Evolutionary conservation across 2,113 vertebrate species (phyloP), one percentile per base, ranked within the genome.

Genomic region (Apistogramma diplotaenia): DNA sequence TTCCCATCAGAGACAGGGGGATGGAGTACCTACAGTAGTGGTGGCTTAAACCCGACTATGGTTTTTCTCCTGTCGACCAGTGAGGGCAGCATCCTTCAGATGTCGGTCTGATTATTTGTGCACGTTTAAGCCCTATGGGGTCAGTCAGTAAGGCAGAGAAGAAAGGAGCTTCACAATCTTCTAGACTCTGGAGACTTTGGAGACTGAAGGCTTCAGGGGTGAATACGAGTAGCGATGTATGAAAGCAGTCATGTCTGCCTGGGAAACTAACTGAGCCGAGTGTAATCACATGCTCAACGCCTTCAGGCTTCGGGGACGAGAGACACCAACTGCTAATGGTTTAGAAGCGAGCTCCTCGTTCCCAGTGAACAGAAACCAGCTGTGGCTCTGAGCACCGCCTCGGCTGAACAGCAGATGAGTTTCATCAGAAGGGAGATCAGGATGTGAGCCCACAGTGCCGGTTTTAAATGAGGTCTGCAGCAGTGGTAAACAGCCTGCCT

Each of bases 381-480:
- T 43, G 61, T 43, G 23, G 40, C n/a, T 62, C 15, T 65, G 60
- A 65, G 37, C 37, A 21, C 25, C 25, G 40, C 61, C 35, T 43
- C 3, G 2, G 61, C 37, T 65, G 13, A 65, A 65, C 61, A 65
- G 43, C 53, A 11, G 62, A 21, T 23, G 13, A 1, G 51, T 55
- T 61, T 56, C 12, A 11, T 54, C 31, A 46, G 35, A 75, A 54
- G 37, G 62, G 54, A 81, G 53, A 21, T 83, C 8, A n/a, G 5
- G 40, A 37, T 31, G 6, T 16, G 57, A 75, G 53, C 60, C 1
- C 16, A 21, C 54, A 2, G 12, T 21, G 12, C 21, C 3, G 1
- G 25, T 40, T 85, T 78, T 46, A 77, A 79, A 54, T 74, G 18
- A 72, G 67, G 51, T 84, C 76, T 40, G 53, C 37, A 13, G 23